A percentile compares a stretch with the other conserved stretches of the same genome.
phyloP scores from a whole-genome alignment of 2,888 invertebrate species.

The Brachyptera putata region DNA sequence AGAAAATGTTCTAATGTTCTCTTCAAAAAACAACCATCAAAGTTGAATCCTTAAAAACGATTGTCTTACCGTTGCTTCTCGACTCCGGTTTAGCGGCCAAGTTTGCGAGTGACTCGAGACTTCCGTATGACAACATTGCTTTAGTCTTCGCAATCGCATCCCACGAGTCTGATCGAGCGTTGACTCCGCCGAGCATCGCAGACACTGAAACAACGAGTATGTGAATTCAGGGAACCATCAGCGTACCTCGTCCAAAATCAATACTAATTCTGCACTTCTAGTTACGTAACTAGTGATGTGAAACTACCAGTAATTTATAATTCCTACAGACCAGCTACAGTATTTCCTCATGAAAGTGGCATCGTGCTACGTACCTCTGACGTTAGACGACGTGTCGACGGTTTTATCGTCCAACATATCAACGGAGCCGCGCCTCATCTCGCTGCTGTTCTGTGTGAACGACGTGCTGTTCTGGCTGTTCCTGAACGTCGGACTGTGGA shows the following conservation, averaged over 20 bases:
- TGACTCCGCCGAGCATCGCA: conserved; percentile 50
- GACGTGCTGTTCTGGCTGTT: conserved; percentile 21
- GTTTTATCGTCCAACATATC: conserved; percentile 30
- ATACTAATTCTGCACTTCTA: too few relatives aligned
- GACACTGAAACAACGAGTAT: conserved; percentile 51
- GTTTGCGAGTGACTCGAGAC: conserved; percentile 66
- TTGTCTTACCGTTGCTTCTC: not conserved
- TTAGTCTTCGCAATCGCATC: conserved; percentile 77
- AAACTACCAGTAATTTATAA: too few relatives aligned
- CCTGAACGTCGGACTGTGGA: conserved; percentile 25
- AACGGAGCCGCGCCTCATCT: conserved; percentile 23
- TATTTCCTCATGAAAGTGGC: too few relatives aligned
- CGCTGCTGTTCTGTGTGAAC: conserved; percentile 14
- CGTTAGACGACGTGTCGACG: conserved; percentile 39
- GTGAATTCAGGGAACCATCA: too few relatives aligned
- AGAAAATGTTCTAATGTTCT: too few relatives aligned
- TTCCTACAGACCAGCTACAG: too few relatives aligned
- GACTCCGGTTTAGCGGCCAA: conserved; percentile 47
- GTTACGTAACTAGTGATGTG: too few relatives aligned
- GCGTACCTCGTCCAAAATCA: too few relatives aligned
- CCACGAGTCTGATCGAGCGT: conserved; percentile 67
- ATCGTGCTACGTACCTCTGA: conserved; percentile 39
- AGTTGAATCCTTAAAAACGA: too few relatives aligned
- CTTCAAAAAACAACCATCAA: too few relatives aligned
- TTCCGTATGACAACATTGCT: conserved; percentile 57